Conservation (phyloP, 2,888 invertebrate species). For the Parnassius mnemosyne region DNA sequence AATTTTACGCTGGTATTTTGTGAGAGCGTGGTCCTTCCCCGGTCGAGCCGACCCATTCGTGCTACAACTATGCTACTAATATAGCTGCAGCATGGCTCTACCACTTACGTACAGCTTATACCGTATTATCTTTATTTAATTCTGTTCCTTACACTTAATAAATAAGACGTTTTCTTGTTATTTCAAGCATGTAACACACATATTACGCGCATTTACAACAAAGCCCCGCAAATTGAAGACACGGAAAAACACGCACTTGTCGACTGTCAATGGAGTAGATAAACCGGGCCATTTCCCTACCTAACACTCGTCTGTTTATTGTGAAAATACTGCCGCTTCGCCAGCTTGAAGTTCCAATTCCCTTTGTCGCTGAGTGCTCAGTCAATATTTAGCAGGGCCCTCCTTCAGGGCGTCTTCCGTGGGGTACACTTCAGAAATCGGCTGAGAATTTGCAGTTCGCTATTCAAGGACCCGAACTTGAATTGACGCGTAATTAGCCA, state of each 20-base stretch:
- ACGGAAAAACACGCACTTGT: constrained; percentile 28
- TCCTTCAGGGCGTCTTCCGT: constrained; percentile 34
- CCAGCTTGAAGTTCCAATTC: constrained; percentile 48
- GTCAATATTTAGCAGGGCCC: constrained; percentile 54
- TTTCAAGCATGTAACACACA: not conserved
- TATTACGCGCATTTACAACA: constrained; percentile 1
- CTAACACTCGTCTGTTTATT: constrained; percentile 51
- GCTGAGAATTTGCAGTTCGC: constrained; percentile 27
- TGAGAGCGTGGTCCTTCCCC: too few relatives aligned
- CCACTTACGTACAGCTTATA: too few relatives aligned
- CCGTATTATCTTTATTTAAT: not conserved
- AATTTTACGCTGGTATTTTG: too few relatives aligned
- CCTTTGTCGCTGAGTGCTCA: constrained; percentile 59
- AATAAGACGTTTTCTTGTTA: constrained; percentile 1
- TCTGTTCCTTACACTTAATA: not conserved
- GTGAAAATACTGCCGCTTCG: constrained; percentile 46
- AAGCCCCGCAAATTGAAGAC: constrained; percentile 27
- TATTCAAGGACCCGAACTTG: constrained; percentile 22
- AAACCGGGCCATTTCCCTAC: constrained; percentile 47
- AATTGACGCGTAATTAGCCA: not conserved
- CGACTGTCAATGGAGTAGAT: constrained; percentile 28
- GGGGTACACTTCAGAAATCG: constrained; percentile 16
- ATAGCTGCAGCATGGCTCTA: too few relatives aligned
- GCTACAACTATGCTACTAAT: too few relatives aligned
- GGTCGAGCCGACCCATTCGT: too few relatives aligned